Conservation (phyloP, 2,888 invertebrate genomes). For the Tolmerus cingulatus region DNA sequence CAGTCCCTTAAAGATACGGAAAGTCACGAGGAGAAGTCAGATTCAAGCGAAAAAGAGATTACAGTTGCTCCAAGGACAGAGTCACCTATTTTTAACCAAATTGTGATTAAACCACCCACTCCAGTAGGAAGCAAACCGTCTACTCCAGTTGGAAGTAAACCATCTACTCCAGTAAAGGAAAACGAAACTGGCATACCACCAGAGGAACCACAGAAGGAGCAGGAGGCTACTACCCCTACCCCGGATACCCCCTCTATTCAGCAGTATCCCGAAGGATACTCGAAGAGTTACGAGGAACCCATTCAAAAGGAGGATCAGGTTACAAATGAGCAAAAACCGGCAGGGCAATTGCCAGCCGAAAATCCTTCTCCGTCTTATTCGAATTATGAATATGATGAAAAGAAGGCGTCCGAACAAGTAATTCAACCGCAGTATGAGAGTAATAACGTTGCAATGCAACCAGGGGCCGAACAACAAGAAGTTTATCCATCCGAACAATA, state of each 20-base stretch:
- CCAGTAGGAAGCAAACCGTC: not conserved
- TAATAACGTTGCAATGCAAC: not conserved
- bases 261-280: conserved; percentile 25
- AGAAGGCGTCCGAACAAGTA: not conserved
- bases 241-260: conserved; percentile 2
- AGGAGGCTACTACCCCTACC: not conserved
- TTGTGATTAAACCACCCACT: conserved; percentile 15
- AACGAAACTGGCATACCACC: not conserved
- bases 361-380: not conserved
- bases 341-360: not conserved
- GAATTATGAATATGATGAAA: not conserved
- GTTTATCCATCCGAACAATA: not conserved
- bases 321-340: not conserved
- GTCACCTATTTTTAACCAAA: not conserved
- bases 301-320: not conserved
- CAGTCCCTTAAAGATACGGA: not conserved
- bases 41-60: conserved; percentile 35
- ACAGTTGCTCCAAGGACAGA: not conserved
- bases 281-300: conserved; percentile 10
- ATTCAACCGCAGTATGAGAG: not conserved
- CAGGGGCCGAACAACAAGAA: not conserved
- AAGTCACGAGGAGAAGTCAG: conserved; percentile 35
- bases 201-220: not conserved
- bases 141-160: not conserved
- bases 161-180: not conserved